phyloP scores from a whole-genome alignment of 2,113 vertebrate species.

The Aegotheles bennettii region DNA sequence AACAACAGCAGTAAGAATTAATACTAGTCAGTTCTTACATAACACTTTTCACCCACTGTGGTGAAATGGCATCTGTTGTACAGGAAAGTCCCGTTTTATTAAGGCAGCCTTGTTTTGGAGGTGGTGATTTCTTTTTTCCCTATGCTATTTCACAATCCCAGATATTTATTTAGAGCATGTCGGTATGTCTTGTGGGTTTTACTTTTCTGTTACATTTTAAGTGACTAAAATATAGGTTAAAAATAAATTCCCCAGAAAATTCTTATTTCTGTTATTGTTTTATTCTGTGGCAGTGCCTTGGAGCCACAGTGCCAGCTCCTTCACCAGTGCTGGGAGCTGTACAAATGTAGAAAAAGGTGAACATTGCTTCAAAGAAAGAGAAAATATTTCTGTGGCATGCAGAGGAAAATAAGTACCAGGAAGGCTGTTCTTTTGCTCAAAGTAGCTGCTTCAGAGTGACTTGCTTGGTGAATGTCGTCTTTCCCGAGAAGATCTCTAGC shows the following conservation, averaged over 20 bases:
- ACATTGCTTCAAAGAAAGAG: not conserved
- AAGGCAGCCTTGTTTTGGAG: not conserved
- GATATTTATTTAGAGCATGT: not conserved
- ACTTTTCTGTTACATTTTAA: not conserved
- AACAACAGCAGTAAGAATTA: not conserved
- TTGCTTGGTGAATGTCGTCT: not conserved
- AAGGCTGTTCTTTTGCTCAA: not conserved
- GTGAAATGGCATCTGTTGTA: not conserved
- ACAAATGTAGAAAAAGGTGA: not conserved
- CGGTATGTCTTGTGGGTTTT: not conserved
- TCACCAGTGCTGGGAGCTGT: not conserved
- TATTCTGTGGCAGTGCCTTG: not conserved
- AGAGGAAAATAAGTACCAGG: not conserved
- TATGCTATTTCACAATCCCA: not conserved
- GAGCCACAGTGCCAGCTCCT: not conserved
- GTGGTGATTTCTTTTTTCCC: not conserved
- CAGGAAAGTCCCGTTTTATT: not conserved
- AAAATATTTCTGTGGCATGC: not conserved
- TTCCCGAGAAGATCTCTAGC: not conserved
- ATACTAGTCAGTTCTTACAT: not conserved
- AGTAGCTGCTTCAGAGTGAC: not conserved
- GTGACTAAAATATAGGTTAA: not conserved
- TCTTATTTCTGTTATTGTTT: not conserved
- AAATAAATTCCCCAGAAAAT: not conserved
- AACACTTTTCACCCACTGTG: not conserved